A percentile compares a stretch with the other conserved stretches of the same genome.
Conservation (phyloP, 1,140 invertebrate species). For the Conopomorpha cramerella region DNA sequence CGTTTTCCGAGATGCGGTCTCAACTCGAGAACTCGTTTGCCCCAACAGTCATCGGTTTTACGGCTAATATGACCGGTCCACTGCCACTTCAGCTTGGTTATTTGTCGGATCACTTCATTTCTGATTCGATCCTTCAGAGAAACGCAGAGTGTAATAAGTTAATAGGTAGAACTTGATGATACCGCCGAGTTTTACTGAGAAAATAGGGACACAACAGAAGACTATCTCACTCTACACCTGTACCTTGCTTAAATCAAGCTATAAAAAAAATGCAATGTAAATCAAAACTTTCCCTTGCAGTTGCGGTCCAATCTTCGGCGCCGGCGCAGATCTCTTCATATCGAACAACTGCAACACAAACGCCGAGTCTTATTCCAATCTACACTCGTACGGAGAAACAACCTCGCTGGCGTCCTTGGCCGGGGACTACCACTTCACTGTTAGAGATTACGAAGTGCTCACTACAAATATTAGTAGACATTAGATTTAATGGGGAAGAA, state of each 20-base stretch:
- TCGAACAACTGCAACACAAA: constrained; percentile 84
- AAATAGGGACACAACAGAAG: not conserved
- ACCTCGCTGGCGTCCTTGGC: constrained; percentile 76
- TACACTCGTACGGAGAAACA: constrained; percentile 87
- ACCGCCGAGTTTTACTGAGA: not conserved
- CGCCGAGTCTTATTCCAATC: constrained; percentile 87
- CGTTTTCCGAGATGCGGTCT: too few species aligned
- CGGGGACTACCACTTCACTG: constrained; percentile 87
- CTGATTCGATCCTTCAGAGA: too few species aligned
- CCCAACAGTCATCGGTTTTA: too few species aligned
- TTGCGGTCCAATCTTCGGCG: constrained; percentile 91
- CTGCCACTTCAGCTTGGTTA: too few species aligned
- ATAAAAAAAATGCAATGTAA: constrained; percentile 3
- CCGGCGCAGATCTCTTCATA: constrained; percentile 87
- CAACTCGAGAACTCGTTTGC: too few species aligned
- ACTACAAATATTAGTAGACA: too few species aligned
- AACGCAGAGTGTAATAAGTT: too few species aligned
- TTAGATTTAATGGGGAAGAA: too few species aligned
- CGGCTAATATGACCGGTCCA: too few species aligned
- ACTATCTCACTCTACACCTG: too few species aligned
- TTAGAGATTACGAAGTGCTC: constrained; percentile 89
- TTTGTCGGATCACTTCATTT: too few species aligned
- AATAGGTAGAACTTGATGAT: not conserved
- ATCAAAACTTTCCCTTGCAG: constrained; percentile 39
- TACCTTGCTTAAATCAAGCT: not conserved